Conservation (phyloP, 1,140 invertebrate species). For the Drosophila seguyi region DNA sequence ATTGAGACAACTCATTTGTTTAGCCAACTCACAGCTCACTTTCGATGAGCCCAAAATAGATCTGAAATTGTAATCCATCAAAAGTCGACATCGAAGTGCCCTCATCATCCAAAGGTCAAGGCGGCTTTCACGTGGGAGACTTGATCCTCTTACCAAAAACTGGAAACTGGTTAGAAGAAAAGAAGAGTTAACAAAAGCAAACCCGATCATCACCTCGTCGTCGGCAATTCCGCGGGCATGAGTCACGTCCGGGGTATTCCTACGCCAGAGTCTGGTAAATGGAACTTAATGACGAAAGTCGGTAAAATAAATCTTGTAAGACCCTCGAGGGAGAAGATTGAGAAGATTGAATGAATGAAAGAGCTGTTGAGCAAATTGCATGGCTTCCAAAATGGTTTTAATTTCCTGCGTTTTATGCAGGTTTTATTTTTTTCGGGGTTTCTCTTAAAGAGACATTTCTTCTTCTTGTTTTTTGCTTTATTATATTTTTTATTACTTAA, state of each 20-base stretch:
- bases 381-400: slow-evolving; percentile 11
- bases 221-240: slow-evolving; percentile 46
- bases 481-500: slow-evolving; percentile 28
- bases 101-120: slow-evolving; percentile 45
- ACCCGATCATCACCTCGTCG: slow-evolving; percentile 5
- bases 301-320: slow-evolving; percentile 28
- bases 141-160: slow-evolving; percentile 19
- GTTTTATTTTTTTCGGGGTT: slow-evolving; percentile 38
- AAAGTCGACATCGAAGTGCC: slow-evolving; percentile 22
- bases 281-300: slow-evolving; percentile 39
- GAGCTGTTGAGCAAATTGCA: slow-evolving; percentile 16
- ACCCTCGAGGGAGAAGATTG: slow-evolving; percentile 31
- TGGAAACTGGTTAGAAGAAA: slow-evolving; percentile 59
- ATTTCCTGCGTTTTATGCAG: slow-evolving; percentile 39
- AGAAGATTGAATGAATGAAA: slow-evolving; percentile 18
- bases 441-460: slow-evolving; percentile 16
- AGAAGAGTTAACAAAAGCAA: slow-evolving; percentile 23
- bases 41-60: slow-evolving; percentile 32
- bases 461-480: slow-evolving; percentile 25
- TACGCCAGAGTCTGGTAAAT: slow-evolving; percentile 31
- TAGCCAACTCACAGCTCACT: slow-evolving; percentile 22
- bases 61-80: slow-evolving; percentile 61
- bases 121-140: slow-evolving; percentile 31
- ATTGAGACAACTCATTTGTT: slow-evolving; percentile 19
- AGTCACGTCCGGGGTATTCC: slow-evolving; percentile 79